Conservation (phyloP, 2,888 invertebrate species). For the Rhagonycha fulva region DNA sequence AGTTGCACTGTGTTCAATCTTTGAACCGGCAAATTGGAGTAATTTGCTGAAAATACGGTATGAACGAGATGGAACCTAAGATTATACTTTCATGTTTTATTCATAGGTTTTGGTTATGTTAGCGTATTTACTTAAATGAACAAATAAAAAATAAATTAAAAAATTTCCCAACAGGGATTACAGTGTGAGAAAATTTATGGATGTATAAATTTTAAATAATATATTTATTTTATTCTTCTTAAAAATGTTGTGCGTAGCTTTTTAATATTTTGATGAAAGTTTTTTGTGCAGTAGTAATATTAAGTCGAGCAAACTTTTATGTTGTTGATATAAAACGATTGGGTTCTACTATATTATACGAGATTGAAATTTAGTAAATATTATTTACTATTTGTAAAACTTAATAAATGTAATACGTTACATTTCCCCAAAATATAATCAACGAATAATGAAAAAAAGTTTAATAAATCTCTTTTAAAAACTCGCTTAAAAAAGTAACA, state of each 20-base stretch:
- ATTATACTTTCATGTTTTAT: slow-evolving; percentile 11
- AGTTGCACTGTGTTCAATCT: slow-evolving; percentile 14
- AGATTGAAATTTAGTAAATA: neutral
- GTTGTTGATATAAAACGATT: neutral
- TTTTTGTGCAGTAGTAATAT: neutral
- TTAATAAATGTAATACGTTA: neutral
- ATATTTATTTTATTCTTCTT: neutral
- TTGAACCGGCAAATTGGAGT: slow-evolving; percentile 15
- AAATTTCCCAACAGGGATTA: slow-evolving; percentile 3
- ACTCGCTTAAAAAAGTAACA: neutral
- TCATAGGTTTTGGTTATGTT: slow-evolving; percentile 1
- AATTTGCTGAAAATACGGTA: slow-evolving; percentile 16
- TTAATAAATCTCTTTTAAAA: slow-evolving; percentile 7
- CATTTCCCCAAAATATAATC: neutral
- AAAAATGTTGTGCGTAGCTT: neutral
- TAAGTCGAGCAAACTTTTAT: neutral
- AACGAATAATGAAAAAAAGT: neutral
- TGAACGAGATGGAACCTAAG: slow-evolving; percentile 7
- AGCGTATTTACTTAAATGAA: neutral
- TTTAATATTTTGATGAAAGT: neutral
- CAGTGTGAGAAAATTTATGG: slow-evolving; percentile 1
- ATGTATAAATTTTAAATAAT: neutral
- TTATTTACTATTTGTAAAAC: neutral
- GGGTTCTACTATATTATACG: neutral
- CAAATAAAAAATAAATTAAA: slow-evolving; percentile 3